These are phyloP conservation scores for Sander lucioperca DNA, from an alignment of 2,113 vertebrate genomes.

Conservation along the genomic window DNA sequence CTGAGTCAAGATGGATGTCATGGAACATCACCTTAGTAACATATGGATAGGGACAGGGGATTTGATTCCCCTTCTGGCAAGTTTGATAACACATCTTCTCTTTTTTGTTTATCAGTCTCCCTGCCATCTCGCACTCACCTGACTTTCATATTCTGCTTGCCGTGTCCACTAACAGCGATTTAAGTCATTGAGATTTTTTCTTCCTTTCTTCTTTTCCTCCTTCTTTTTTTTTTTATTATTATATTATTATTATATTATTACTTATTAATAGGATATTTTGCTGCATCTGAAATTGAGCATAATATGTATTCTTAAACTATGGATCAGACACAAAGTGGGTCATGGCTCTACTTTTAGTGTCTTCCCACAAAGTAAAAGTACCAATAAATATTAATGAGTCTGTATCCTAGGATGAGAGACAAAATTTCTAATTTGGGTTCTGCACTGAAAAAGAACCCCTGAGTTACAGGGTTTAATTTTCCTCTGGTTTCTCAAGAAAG, in stretches of 20 bases:
- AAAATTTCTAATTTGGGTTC: constrained; percentile 73
- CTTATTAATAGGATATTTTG: constrained; percentile 30
- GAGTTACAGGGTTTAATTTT: constrained; percentile 70
- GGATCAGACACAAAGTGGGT: constrained; percentile 68
- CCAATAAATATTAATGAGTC: constrained; percentile 80
- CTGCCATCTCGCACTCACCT: constrained; percentile 13
- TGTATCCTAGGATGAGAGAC: constrained; percentile 64
- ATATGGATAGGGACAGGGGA: constrained; percentile 78
- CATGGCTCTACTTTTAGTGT: constrained; percentile 66
- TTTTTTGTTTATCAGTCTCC: constrained; percentile 36
- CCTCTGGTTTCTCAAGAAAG: constrained; percentile 38
- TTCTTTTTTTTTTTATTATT: too few species aligned
- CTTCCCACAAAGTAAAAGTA: constrained; percentile 71
- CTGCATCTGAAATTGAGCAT: constrained; percentile 39
- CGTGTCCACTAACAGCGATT: constrained; percentile 37
- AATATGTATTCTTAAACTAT: constrained; percentile 64
- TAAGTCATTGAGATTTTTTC: constrained; percentile 8
- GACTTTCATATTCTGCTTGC: constrained; percentile 29
- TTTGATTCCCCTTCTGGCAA: constrained; percentile 77
- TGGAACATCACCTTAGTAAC: constrained; percentile 82
- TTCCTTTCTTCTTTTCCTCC: too few species aligned
- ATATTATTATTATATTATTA: too few species aligned
- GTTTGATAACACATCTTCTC: constrained; percentile 60
- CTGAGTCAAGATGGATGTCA: constrained; percentile 80
- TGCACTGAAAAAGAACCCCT: constrained; percentile 61